These are phyloP conservation scores for Sandelia bainsii DNA, from an alignment of 2,797 vertebrate genomes.

Conservation along the genomic window DNA sequence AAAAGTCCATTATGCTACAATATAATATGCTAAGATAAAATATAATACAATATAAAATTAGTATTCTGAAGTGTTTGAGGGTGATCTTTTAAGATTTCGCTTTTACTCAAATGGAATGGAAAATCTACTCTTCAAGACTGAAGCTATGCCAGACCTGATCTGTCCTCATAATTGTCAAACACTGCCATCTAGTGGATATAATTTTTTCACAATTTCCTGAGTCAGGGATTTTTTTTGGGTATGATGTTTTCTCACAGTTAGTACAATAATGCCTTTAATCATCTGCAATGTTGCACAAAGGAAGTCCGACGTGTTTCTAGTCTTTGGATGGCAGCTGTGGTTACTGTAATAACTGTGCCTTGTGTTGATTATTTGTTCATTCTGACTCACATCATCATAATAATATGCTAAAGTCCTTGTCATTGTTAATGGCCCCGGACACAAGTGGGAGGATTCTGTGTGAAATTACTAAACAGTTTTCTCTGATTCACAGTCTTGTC, in stretches of 20 bases:
- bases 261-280: no score
- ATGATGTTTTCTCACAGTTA: not conserved
- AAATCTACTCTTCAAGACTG: not conserved
- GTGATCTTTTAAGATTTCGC: not conserved
- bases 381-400: not conserved
- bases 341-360: not conserved
- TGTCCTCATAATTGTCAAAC: not conserved
- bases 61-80: not conserved
- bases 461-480: not conserved
- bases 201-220: not conserved
- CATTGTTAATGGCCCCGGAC: not conserved
- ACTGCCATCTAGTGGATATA: slow-evolving; percentile 58
- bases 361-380: not conserved
- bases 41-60: not conserved
- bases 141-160: no score
- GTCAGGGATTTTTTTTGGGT: not conserved
- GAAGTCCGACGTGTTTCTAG: not conserved
- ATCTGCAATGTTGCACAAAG: not conserved
- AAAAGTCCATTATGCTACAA: not conserved
- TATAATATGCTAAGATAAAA: not conserved
- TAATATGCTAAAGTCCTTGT: not conserved
- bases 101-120: not conserved
- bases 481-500: not conserved
- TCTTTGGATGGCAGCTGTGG: not conserved
- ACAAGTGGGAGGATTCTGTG: not conserved